These are phyloP conservation scores for Meiosimyza decipiens DNA, from an alignment of 2,888 invertebrate genomes.

Conservation along the genomic window DNA sequence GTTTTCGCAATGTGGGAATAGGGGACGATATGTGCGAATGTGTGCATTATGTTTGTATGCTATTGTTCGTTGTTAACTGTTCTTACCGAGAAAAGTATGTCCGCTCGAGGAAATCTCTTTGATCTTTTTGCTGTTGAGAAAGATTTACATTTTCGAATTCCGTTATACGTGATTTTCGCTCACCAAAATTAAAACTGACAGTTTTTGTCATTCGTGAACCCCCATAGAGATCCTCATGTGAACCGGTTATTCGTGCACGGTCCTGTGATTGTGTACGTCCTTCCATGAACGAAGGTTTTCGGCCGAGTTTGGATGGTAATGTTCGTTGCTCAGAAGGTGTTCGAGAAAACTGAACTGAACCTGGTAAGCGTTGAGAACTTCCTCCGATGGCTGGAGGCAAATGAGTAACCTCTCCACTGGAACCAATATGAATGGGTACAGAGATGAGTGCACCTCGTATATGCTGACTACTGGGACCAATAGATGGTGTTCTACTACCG, in stretches of 20 bases:
- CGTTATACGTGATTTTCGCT: constrained; percentile 62
- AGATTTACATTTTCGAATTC: constrained; percentile 56
- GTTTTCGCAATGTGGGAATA: no score
- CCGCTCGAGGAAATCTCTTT: constrained; percentile 61
- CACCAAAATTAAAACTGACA: constrained; percentile 67
- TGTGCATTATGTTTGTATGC: constrained; percentile 39
- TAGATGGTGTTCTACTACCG: constrained; percentile 50
- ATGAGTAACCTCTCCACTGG: constrained; percentile 17
- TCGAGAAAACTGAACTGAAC: constrained; percentile 37
- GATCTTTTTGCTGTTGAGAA: constrained; percentile 56
- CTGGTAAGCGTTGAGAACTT: constrained; percentile 18
- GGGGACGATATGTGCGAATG: constrained; percentile 39
- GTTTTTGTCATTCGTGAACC: constrained; percentile 64
- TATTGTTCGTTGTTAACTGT: constrained; percentile 47
- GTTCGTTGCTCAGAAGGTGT: constrained; percentile 60
- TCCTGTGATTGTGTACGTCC: constrained; percentile 65
- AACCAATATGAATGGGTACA: constrained; percentile 53
- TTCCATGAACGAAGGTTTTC: constrained; percentile 55
- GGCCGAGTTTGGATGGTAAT: constrained; percentile 49
- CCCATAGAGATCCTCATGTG: constrained; percentile 58
- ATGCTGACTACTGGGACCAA: constrained; percentile 45
- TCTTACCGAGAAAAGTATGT: constrained; percentile 66
- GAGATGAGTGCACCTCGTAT: constrained; percentile 52
- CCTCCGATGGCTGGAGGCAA: background rate
- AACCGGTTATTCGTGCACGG: constrained; percentile 54